Base-by-base conservation (phyloP, 2,113 vertebrate species). In the Callospermophilus lateralis region DNA sequence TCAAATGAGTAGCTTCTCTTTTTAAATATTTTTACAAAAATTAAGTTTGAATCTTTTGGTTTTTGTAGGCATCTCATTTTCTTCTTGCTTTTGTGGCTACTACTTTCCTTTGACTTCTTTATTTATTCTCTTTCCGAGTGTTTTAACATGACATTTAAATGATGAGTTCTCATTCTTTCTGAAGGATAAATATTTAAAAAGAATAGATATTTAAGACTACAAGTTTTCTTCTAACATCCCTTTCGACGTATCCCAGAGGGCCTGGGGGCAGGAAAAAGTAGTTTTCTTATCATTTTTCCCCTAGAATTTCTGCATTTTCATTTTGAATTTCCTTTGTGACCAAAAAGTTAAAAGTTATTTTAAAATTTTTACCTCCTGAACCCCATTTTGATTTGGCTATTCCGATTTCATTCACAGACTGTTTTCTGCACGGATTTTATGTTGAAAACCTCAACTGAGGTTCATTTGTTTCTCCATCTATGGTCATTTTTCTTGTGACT, bases 131-230 rank as follows among this genome's bases (percentile, higher is more conserved):
- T 76, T 79, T 55, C 61, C 20, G 28, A 16, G 70, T 58, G 37
- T 95, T 85, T 78, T n/a, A 67, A 48, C 42, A 42, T 55, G 34
- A 65, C 63, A 11, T 91, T 85, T 87, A 73, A 95, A 55, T 73
- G 20, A 91, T 70, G 67, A 73, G 70, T 90, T 77, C 48, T 95
- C 13, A 20, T 79, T 80, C n/a, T 74, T 87, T 95, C 68, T 86
- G 68, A 87, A 90, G 26, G 53, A 45, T 61, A 70, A 70, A 79
- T 37, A 80, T 42, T 80, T 95, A 85, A 86, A 74, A 45, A 65
- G 26, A 80, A 55, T 70, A 70, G 51, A 79, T 37, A 55, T n/a
- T 80, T 87, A 85, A 86, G 81, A 55, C 32, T 73, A 30, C 15
- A 45, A 10, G 8, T 55, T 87, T 65, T 81, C 55, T 80, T 81